A percentile compares a stretch with the other conserved stretches of the same genome.
phyloP scores from a whole-genome alignment of 2,797 vertebrate species.

The Aselliscus stoliczkanus region DNA sequence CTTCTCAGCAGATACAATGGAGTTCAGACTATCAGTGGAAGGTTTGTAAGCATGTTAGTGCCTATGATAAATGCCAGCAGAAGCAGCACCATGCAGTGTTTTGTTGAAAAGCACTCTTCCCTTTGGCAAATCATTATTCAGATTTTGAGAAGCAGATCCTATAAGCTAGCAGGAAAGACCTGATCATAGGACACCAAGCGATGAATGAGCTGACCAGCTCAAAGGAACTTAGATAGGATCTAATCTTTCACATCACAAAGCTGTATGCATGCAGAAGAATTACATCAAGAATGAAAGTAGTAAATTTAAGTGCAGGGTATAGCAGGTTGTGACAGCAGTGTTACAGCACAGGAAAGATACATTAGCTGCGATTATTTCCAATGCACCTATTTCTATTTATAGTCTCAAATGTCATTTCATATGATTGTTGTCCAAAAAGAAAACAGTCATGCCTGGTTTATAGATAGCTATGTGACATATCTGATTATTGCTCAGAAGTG shows the following conservation, averaged over 20 bases:
- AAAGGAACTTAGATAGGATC: neutral
- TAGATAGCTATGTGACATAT: neutral
- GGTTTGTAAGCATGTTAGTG: neutral
- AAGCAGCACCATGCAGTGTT: neutral
- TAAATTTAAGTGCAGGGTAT: neutral
- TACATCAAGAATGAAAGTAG: neutral
- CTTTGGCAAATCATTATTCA: neutral
- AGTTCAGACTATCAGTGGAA: neutral
- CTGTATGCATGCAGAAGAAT: neutral
- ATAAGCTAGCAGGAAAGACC: neutral
- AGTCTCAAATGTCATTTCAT: neutral
- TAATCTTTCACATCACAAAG: neutral
- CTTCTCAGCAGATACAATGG: neutral
- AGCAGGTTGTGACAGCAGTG: neutral
- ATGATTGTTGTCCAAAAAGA: neutral
- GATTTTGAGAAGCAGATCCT: neutral
- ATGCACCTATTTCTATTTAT: neutral
- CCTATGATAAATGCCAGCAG: neutral
- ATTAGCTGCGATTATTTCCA: neutral
- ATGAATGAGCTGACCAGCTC: neutral
- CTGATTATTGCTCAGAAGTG: neutral
- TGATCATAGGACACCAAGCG: neutral
- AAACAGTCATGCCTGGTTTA: neutral
- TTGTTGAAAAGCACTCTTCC: neutral
- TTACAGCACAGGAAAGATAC: neutral